A percentile compares a stretch with the other conserved stretches of the same genome.
Conservation (phyloP, 2,888 invertebrate species). For the Aethes cnicana region DNA sequence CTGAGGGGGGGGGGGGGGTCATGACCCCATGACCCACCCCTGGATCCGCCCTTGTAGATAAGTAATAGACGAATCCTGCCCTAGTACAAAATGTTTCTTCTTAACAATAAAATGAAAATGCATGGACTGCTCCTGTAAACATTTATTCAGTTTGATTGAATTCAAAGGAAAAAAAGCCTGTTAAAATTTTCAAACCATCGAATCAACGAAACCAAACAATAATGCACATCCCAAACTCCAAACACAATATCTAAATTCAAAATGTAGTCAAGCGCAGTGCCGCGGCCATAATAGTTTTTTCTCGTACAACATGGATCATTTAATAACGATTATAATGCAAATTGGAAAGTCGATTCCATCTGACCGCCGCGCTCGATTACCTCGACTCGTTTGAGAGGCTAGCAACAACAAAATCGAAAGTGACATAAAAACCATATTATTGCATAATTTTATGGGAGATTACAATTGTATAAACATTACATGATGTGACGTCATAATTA, state of each 20-base stretch:
- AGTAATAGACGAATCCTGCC: too few relatives aligned
- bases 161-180: too few relatives aligned
- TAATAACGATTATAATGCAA: constrained; percentile 35
- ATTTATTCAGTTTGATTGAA: too few relatives aligned
- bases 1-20: too few relatives aligned
- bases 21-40: too few relatives aligned
- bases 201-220: background rate
- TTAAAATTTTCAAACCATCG: too few relatives aligned
- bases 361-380: constrained; percentile 40
- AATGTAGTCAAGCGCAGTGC: constrained; percentile 34
- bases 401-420: constrained; percentile 28
- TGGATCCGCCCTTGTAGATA: too few relatives aligned
- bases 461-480: background rate
- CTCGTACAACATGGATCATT: constrained; percentile 30
- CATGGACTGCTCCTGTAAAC: too few relatives aligned
- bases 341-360: constrained; percentile 46
- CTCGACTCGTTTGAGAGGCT: constrained; percentile 23
- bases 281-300: constrained; percentile 10
- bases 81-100: too few relatives aligned
- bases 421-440: constrained; percentile 29
- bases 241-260: constrained; percentile 23
- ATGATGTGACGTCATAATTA: too few relatives aligned
- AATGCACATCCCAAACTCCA: constrained; percentile 28
- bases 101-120: too few relatives aligned
- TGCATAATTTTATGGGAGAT: constrained; percentile 13